These are phyloP conservation scores for Ophioninae sp. DNA, from an alignment of 2,888 invertebrate genomes.

Conservation along the genomic window DNA sequence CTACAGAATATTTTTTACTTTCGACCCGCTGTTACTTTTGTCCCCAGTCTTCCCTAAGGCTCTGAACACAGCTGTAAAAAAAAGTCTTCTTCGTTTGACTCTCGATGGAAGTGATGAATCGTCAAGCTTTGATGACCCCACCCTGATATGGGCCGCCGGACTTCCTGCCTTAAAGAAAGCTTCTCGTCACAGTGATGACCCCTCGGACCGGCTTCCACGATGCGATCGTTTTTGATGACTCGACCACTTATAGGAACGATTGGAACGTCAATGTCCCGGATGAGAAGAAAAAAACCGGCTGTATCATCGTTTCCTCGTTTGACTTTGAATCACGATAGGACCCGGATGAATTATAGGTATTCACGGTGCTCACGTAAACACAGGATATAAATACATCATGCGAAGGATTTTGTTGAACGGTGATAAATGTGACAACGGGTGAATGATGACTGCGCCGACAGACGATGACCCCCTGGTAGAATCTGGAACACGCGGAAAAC, in stretches of 20 bases:
- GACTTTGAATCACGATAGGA: slow-evolving; percentile 10
- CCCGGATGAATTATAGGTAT: slow-evolving; percentile 24
- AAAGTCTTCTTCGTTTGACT: slow-evolving; percentile 37
- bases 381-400: slow-evolving; percentile 15
- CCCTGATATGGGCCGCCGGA: neutral
- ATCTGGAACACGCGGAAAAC: slow-evolving; percentile 34
- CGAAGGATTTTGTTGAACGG: slow-evolving; percentile 20
- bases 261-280: neutral
- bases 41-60: too few species aligned
- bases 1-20: too few species aligned
- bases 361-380: slow-evolving; percentile 20
- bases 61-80: neutral
- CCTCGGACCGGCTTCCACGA: neutral
- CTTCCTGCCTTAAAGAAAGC: neutral
- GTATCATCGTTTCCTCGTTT: slow-evolving; percentile 25
- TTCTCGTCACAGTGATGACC: slow-evolving; percentile 1
- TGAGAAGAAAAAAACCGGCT: slow-evolving; percentile 1
- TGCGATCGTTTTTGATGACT: neutral
- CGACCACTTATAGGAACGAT: slow-evolving; percentile 1
- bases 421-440: slow-evolving; percentile 26
- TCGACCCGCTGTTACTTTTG: too few species aligned
- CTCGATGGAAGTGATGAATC: slow-evolving; percentile 23
- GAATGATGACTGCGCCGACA: slow-evolving; percentile 45
- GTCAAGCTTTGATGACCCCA: neutral
- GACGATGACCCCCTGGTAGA: slow-evolving; percentile 46